These are phyloP conservation scores for Stenopsyche tienmushanensis DNA, from an alignment of 1,140 invertebrate genomes.

Conservation along the genomic window DNA sequence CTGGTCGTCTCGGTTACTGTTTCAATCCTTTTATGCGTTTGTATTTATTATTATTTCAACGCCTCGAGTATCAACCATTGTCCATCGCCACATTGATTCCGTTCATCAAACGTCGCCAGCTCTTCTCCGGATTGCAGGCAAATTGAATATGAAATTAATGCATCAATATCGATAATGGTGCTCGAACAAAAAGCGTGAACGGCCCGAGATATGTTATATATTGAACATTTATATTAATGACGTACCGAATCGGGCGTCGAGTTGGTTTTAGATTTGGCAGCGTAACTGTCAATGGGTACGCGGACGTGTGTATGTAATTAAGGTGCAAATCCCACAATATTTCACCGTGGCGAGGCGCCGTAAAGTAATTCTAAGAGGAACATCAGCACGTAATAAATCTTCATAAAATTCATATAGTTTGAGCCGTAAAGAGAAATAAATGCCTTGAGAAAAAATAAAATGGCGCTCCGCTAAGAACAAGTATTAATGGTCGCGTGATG, in stretches of 20 bases:
- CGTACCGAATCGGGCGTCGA: background rate
- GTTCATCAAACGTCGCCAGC: no score
- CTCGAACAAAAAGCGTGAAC: background rate
- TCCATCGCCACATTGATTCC: no score
- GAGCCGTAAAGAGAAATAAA: background rate
- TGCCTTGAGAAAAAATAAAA: background rate
- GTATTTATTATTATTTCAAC: no score
- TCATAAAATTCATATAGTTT: background rate
- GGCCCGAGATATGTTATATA: background rate
- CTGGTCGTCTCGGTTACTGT: no score
- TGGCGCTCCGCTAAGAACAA: background rate
- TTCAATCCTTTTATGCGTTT: no score
- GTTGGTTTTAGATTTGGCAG: background rate
- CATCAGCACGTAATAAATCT: background rate
- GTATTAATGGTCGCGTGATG: conserved; percentile 23
- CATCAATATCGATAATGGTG: no score
- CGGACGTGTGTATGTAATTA: background rate
- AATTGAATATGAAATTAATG: no score
- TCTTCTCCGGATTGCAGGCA: no score
- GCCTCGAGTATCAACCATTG: no score
- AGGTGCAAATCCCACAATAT: background rate
- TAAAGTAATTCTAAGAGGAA: background rate
- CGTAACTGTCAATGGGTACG: background rate
- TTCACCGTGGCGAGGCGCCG: no score
- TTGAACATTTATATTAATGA: no score